Conservation (phyloP, 2,888 invertebrate genomes). For the Elaeidobius kamerunicus region DNA sequence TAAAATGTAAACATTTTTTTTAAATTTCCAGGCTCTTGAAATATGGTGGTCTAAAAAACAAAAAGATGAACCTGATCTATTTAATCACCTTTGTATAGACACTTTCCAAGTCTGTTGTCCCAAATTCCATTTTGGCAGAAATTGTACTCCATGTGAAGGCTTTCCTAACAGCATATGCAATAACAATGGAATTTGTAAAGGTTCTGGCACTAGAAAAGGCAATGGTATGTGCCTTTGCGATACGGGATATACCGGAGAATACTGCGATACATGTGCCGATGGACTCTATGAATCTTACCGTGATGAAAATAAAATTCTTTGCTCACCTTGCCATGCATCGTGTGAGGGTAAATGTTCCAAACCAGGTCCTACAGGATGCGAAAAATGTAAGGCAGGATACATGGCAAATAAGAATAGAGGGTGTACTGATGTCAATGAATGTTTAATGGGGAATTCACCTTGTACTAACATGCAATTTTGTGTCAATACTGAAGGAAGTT, state of each 20-base stretch:
- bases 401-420: slow-evolving; percentile 67
- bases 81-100: slow-evolving; percentile 76
- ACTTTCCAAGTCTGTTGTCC: slow-evolving; percentile 80
- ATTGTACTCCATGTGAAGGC: slow-evolving; percentile 78
- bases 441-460: slow-evolving; percentile 55
- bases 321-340: slow-evolving; percentile 74
- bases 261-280: slow-evolving; percentile 75
- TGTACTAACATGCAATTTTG: slow-evolving; percentile 76
- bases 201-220: slow-evolving; percentile 89
- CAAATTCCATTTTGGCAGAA: slow-evolving; percentile 74
- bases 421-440: slow-evolving; percentile 85
- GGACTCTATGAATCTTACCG: slow-evolving; percentile 71
- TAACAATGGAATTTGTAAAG: slow-evolving; percentile 74
- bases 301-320: slow-evolving; percentile 71
- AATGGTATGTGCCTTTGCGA: slow-evolving; percentile 89
- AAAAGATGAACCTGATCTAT: slow-evolving; percentile 54
- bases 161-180: slow-evolving; percentile 71
- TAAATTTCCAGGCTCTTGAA: slow-evolving; percentile 57
- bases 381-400: slow-evolving; percentile 71
- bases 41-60: slow-evolving; percentile 82
- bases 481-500: slow-evolving; percentile 84
- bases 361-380: slow-evolving; percentile 66
- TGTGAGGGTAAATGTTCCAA: slow-evolving; percentile 76
- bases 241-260: slow-evolving; percentile 72
- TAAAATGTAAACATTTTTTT: neutral